Base-by-base conservation (phyloP, 2,888 invertebrate genomes). In the Abscondita cerata region DNA sequence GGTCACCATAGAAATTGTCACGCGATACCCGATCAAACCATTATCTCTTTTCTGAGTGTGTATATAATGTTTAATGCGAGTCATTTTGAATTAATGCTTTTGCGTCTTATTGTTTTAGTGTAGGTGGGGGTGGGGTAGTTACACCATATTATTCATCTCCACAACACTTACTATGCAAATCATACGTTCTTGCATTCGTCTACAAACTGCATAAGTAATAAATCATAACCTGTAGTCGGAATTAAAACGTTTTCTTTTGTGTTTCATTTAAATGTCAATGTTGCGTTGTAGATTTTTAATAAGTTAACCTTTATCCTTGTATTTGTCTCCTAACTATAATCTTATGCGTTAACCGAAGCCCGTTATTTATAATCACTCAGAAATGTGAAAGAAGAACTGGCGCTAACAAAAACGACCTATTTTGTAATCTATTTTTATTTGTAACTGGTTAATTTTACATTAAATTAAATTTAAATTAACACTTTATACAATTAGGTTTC, bases 21-120 rank as follows among this genome's bases (percentile, higher is more conserved):
- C 48, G 48, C 48, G 20, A 48, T 48, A 33, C 33, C 48, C n/a
- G 48, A 48, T 48, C 48, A 16, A 48, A 48, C 25, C 13, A 33
- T 48, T 33, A 48, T 48, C 48, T 31, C 33, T 25, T 48, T 44
- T 41, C 16, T 41, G 12, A 9, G 6, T 13, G 3, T 44, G 44
- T 11, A n/a, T 44, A 44, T 19, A 18, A 44, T 44, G 13, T 41
- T 41, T 16, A 44, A 44, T 18, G 44, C 19, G 18, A 6, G 2
- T 19, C 18, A 6, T 25, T 25, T 25, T 44, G 19, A 44, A 36
- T 36, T 36, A 36, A 36, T 36, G 11, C 11, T n/a, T 44, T 44
- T 44, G 18, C 44, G 18, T 18, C 4, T 44, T 18, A 44, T 25
- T 44, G 44, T 19, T 25, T 18, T 19, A n/a, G n/a, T 9, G 16